phyloP scores from a whole-genome alignment of 2,888 invertebrate genomes.

The Furcula furcula region DNA sequence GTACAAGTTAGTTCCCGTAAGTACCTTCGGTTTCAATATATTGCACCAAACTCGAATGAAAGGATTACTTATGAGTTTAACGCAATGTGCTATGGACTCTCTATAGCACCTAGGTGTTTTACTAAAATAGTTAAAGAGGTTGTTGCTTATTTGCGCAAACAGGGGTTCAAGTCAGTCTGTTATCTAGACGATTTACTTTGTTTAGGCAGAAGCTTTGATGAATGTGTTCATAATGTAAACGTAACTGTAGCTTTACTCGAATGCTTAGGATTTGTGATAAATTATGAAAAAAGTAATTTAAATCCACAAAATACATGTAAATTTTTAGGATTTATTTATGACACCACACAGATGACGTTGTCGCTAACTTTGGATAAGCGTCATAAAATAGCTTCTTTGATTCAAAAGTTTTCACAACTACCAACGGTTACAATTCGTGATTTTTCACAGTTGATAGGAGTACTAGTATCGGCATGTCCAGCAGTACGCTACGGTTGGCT shows the following conservation, averaged over 20 bases:
- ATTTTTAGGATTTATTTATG: conserved; percentile 11
- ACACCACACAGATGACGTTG: conserved; percentile 5
- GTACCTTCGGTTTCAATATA: conserved; percentile 19
- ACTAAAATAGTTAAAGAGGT: conserved; percentile 17
- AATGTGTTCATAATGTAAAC: conserved; percentile 3
- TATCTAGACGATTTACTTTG: conserved; percentile 5
- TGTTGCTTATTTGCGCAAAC: conserved; percentile 3
- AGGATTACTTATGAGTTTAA: conserved; percentile 12
- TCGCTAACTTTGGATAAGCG: conserved; percentile 9
- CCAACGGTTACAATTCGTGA: conserved; percentile 7
- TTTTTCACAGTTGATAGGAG: conserved; percentile 5
- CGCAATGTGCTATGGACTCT: conserved; percentile 17
- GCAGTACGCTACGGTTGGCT: conserved; percentile 8
- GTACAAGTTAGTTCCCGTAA: conserved; percentile 9
- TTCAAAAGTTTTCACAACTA: conserved; percentile 5
- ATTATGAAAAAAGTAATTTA: conserved; percentile 5
- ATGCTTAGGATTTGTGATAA: conserved; percentile 11
- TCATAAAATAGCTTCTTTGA: conserved; percentile 1
- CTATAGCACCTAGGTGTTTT: conserved; percentile 15
- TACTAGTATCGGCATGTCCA: conserved; percentile 5
- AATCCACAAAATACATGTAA: conserved; percentile 3
- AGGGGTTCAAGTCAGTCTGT: neutral
- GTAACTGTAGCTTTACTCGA: conserved; percentile 2
- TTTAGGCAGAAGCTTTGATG: neutral
- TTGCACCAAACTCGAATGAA: neutral